A percentile compares a stretch with the other conserved stretches of the same genome.
These are phyloP conservation scores for Brachionus calyciflorus DNA, from an alignment of 1,140 invertebrate species.

Conservation along the genomic window DNA sequence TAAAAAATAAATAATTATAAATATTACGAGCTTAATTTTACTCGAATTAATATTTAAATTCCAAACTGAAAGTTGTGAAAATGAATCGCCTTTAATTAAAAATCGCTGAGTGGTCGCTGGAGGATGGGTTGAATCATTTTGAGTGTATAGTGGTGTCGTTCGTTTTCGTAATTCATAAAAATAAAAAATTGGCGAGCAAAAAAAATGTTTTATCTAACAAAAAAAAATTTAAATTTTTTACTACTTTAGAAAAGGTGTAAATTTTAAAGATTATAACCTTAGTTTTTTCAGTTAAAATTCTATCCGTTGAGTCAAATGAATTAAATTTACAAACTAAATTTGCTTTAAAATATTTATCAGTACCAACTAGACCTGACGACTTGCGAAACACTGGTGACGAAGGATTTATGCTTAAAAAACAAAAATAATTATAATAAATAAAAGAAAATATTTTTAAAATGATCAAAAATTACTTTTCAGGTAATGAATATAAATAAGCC, in stretches of 20 bases:
- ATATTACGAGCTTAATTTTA: neutral
- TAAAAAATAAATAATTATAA: neutral
- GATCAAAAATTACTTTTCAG: conserved; percentile 19
- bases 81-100: conserved; percentile 21
- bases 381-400: conserved; percentile 2
- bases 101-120: neutral
- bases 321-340: neutral
- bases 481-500: conserved; percentile 1
- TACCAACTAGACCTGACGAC: neutral
- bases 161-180: neutral
- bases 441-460: neutral
- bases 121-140: neutral
- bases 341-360: neutral
- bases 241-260: neutral
- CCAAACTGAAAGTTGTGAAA: neutral
- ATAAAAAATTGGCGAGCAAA: conserved; percentile 4
- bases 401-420: conserved; percentile 16
- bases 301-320: neutral
- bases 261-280: neutral
- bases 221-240: neutral
- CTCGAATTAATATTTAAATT: neutral
- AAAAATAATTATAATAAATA: neutral
- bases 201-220: neutral
- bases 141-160: neutral
- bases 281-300: neutral